Percentiles rank a stretch among this genome's conserved stretches.
Conservation (phyloP, 2,888 invertebrate species). For the Epiperipatus broadwayi region DNA sequence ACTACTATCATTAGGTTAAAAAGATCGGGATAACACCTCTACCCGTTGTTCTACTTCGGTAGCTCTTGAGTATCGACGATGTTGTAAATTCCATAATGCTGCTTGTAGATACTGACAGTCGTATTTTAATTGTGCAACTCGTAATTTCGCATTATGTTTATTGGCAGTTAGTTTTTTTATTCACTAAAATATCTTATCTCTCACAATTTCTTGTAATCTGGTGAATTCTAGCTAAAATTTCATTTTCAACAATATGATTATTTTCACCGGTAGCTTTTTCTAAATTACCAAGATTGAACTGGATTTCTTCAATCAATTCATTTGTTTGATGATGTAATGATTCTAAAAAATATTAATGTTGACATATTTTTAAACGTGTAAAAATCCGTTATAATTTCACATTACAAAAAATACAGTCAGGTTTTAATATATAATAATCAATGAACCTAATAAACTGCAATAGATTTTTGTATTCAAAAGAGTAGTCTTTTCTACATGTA, state of each 20-base stretch:
- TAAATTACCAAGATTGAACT: slow-evolving; percentile 30
- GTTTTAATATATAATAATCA: too few species aligned
- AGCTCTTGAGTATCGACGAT: slow-evolving; percentile 45
- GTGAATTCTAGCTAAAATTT: slow-evolving; percentile 58
- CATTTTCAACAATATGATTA: slow-evolving; percentile 45
- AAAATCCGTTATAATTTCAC: too few species aligned
- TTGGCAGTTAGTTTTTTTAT: slow-evolving; percentile 69
- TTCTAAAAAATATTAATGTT: too few species aligned
- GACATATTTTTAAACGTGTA: too few species aligned
- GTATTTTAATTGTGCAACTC: slow-evolving; percentile 83
- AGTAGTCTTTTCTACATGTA: too few species aligned
- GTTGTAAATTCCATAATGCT: slow-evolving; percentile 52
- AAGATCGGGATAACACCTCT: slow-evolving; percentile 49
- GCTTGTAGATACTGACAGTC: slow-evolving; percentile 74
- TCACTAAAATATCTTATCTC: slow-evolving; percentile 61
- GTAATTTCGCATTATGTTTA: slow-evolving; percentile 69
- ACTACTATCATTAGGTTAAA: slow-evolving; percentile 43
- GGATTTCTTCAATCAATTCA: slow-evolving; percentile 57
- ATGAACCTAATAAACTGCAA: too few species aligned
- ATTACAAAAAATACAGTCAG: too few species aligned
- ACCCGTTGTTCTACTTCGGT: slow-evolving; percentile 60
- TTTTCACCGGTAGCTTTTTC: slow-evolving; percentile 43
- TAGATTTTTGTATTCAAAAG: too few species aligned
- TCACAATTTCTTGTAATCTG: slow-evolving; percentile 66
- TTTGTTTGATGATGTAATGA: slow-evolving; percentile 74